Percentiles rank a stretch among this genome's conserved stretches.
phyloP scores from a whole-genome alignment of 2,113 vertebrate genomes.

The Centropus unirufus region DNA sequence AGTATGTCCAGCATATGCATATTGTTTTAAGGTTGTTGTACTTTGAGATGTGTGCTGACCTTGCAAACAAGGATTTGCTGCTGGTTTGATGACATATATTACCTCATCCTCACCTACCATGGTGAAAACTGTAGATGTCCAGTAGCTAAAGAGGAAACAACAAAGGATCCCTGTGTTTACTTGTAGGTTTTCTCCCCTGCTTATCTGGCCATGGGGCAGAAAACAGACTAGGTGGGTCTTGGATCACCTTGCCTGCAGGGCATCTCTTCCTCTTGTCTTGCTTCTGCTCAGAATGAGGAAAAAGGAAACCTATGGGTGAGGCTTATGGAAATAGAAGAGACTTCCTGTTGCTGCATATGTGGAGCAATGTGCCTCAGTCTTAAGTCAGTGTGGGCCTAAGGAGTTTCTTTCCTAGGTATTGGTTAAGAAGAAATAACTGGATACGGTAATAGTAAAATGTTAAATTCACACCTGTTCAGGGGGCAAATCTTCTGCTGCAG shows the following conservation, averaged over 20 bases:
- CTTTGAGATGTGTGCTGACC: not conserved
- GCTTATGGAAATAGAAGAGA: not conserved
- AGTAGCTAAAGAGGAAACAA: not conserved
- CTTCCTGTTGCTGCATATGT: not conserved
- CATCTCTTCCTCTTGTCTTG: not conserved
- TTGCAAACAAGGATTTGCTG: not conserved
- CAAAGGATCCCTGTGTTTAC: not conserved
- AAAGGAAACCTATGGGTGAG: not conserved
- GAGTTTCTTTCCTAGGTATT: not conserved
- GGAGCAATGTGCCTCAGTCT: not conserved
- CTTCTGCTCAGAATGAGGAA: not conserved
- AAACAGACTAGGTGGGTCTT: not conserved
- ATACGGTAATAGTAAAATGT: not conserved
- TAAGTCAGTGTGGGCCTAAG: not conserved
- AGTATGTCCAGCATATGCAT: rapidly evolving
- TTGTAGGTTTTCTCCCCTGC: not conserved
- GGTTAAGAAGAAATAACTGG: not conserved
- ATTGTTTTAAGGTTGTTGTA: not conserved
- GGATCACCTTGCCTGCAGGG: not conserved
- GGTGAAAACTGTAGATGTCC: not conserved
- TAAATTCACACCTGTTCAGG: not conserved
- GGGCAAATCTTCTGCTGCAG: not conserved
- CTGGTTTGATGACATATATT: not conserved
- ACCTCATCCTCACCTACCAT: not conserved
- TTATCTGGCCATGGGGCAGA: not conserved